Percentiles rank a stretch among this genome's conserved stretches.
Evolutionary conservation across 2,113 vertebrate genomes (phyloP).

Genomic region (Stigmatopora argus): DNA sequence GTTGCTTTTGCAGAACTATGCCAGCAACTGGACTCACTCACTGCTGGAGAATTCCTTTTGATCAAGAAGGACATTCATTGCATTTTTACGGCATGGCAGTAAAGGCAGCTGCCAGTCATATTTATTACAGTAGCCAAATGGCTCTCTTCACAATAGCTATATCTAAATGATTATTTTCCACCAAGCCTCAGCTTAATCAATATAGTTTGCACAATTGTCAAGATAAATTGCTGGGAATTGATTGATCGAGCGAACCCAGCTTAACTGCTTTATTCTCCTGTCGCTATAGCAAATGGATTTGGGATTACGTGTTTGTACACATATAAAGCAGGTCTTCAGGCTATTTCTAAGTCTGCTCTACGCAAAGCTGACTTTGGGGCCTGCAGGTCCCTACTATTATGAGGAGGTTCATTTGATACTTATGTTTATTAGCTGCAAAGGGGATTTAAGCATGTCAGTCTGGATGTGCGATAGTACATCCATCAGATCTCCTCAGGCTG

Average conservation of each 20-base stretch:
- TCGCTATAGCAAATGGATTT: slow-evolving; percentile 41
- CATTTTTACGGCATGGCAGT: slow-evolving; percentile 17
- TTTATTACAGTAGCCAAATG: slow-evolving; percentile 5
- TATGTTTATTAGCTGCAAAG: slow-evolving; percentile 40
- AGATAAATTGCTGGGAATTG: slow-evolving; percentile 43
- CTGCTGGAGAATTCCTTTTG: slow-evolving; percentile 53
- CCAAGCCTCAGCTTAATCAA: slow-evolving; percentile 39
- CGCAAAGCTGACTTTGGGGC: slow-evolving; percentile 19
- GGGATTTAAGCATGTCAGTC: slow-evolving; percentile 35
- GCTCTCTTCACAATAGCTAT: background rate
- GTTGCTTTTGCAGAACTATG: slow-evolving; percentile 56
- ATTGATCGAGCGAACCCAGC: slow-evolving; percentile 38
- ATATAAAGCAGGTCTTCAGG: slow-evolving; percentile 24
- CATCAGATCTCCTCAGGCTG: slow-evolving; percentile 35
- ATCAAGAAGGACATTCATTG: slow-evolving; percentile 17
- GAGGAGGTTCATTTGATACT: slow-evolving; percentile 29
- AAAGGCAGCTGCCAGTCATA: slow-evolving; percentile 24
- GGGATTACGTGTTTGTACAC: slow-evolving; percentile 38
- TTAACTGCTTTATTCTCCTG: slow-evolving; percentile 20
- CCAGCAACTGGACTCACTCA: slow-evolving; percentile 40
- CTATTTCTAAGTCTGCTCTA: slow-evolving; percentile 45
- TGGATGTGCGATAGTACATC: slow-evolving; percentile 28
- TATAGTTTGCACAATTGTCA: slow-evolving; percentile 46
- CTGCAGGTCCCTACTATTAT: slow-evolving; percentile 18
- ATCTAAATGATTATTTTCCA: slow-evolving; percentile 24